These are phyloP conservation scores for Merops nubicus DNA, from an alignment of 2,113 vertebrate species.

Conservation along the genomic window DNA sequence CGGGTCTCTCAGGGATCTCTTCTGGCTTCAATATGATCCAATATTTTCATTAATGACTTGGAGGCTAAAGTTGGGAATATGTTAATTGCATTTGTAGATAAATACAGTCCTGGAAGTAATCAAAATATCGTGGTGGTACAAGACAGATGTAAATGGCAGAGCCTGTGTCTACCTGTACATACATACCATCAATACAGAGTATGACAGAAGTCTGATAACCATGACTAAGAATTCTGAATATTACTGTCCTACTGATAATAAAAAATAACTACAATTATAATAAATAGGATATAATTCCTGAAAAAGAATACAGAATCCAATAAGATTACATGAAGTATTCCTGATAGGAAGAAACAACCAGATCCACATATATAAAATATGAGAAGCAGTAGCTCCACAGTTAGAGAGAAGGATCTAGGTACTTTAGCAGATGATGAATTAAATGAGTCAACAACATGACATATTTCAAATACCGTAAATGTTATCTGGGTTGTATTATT, in stretches of 20 bases:
- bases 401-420: background rate
- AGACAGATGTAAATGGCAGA: background rate
- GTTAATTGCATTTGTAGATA: conserved; percentile 26
- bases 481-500: conserved; percentile 43
- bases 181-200: background rate
- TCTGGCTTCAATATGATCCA: conserved; percentile 48
- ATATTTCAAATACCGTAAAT: conserved; percentile 52
- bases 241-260: background rate
- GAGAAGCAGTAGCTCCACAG: background rate
- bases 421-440: conserved; percentile 57
- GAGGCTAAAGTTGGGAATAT: conserved; percentile 29
- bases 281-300: background rate
- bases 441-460: conserved; percentile 63
- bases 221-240: background rate
- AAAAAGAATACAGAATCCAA: background rate
- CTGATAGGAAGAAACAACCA: background rate
- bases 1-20: conserved; percentile 22
- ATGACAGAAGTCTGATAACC: background rate
- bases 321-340: background rate
- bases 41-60: conserved; percentile 65
- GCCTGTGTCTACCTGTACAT: background rate
- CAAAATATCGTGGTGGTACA: background rate
- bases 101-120: conserved; percentile 22
- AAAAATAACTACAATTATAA: background rate
- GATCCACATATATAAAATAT: background rate